Conservation (phyloP, 2,888 invertebrate species). For the Furcula furcula region DNA sequence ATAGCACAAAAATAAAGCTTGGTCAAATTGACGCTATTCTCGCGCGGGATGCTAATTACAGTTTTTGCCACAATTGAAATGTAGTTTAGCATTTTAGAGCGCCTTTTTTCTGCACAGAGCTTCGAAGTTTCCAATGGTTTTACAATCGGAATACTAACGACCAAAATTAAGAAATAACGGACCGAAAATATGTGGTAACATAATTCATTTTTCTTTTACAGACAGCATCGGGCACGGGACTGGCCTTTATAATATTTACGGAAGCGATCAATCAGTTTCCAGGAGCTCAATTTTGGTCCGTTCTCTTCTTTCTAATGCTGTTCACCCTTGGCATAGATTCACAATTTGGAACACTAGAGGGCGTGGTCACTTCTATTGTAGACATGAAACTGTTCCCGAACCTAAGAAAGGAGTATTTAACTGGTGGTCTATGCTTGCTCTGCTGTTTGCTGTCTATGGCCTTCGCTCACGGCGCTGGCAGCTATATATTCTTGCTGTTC, state of each 20-base stretch:
- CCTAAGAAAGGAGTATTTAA: slow-evolving; percentile 92
- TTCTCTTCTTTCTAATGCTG: slow-evolving; percentile 97
- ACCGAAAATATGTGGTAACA: too few relatives aligned
- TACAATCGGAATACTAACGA: too few relatives aligned
- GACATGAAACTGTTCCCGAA: slow-evolving; percentile 97
- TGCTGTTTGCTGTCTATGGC: slow-evolving; percentile 94
- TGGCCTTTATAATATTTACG: slow-evolving; percentile 98
- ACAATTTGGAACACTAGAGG: slow-evolving; percentile 97
- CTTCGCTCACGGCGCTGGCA: slow-evolving; percentile 96
- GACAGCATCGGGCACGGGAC: slow-evolving; percentile 97
- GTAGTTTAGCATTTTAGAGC: too few relatives aligned
- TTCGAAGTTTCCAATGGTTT: too few relatives aligned
- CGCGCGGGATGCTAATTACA: too few relatives aligned
- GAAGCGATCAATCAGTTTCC: slow-evolving; percentile 99
- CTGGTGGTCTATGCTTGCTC: slow-evolving; percentile 89
- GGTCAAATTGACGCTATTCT: too few relatives aligned
- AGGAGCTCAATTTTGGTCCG: slow-evolving; percentile 97
- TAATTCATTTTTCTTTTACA: too few relatives aligned
- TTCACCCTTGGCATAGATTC: slow-evolving; percentile 98
- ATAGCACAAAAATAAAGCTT: too few relatives aligned
- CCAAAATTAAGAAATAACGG: too few relatives aligned
- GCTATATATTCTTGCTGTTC: slow-evolving; percentile 95
- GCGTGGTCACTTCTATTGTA: slow-evolving; percentile 96
- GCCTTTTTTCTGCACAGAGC: too few relatives aligned
- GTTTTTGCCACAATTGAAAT: too few relatives aligned